Percentiles rank a stretch among this genome's conserved stretches.
phyloP scores from a whole-genome alignment of 2,888 invertebrate genomes.

The Luffia ferchaultella region DNA sequence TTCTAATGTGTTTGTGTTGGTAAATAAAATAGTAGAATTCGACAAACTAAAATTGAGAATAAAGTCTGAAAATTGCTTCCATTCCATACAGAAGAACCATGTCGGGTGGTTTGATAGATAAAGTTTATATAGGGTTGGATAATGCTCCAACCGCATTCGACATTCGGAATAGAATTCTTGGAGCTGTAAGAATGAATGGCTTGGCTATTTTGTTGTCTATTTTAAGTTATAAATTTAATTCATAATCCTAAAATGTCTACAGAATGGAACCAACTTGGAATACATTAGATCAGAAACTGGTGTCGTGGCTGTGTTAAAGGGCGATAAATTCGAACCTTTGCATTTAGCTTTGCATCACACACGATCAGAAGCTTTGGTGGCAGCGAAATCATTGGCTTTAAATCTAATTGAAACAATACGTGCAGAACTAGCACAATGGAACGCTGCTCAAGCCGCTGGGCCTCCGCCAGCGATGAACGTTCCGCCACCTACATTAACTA shows the following conservation, averaged over 20 bases:
- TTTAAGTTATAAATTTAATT: not conserved
- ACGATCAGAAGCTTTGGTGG: constrained; percentile 71
- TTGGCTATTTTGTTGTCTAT: not conserved
- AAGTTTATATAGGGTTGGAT: constrained; percentile 80
- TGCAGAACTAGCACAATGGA: constrained; percentile 61
- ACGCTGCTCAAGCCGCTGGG: constrained; percentile 47
- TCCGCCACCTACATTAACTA: constrained; percentile 44
- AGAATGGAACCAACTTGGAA: constrained; percentile 75
- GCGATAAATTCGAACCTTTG: constrained; percentile 74
- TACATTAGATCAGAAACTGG: constrained; percentile 83
- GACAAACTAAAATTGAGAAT: too few relatives aligned
- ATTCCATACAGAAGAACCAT: constrained; percentile 22
- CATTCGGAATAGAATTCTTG: constrained; percentile 77
- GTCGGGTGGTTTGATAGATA: constrained; percentile 68
- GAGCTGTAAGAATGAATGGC: constrained; percentile 49
- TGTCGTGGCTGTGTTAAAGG: constrained; percentile 76
- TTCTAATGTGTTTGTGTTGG: too few relatives aligned
- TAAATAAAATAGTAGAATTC: too few relatives aligned
- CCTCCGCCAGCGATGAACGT: constrained; percentile 49
- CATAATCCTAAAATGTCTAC: constrained; percentile 23
- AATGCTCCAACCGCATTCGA: constrained; percentile 80
- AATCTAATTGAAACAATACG: constrained; percentile 84
- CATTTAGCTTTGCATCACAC: constrained; percentile 81
- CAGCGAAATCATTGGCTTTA: constrained; percentile 76
- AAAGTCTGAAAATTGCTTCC: constrained; percentile 9